These are phyloP conservation scores for Drosophila pegasa DNA, from an alignment of 2,888 invertebrate species.

Conservation along the genomic window DNA sequence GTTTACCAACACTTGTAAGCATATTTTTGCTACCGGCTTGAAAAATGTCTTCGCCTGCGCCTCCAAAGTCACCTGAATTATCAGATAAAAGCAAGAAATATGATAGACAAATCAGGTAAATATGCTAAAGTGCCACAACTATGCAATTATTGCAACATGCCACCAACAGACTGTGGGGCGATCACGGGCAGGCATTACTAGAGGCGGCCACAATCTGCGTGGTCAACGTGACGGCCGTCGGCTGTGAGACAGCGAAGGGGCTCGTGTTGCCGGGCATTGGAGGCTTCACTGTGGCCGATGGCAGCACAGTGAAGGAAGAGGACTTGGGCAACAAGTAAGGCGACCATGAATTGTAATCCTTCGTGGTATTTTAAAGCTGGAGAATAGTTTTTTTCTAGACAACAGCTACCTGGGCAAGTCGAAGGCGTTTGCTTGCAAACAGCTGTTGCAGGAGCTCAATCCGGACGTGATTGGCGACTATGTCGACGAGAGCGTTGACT, in stretches of 20 bases:
- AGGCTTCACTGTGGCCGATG: constrained; percentile 96
- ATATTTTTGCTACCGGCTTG: constrained; percentile 60
- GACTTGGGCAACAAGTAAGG: constrained; percentile 96
- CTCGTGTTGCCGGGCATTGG: constrained; percentile 97
- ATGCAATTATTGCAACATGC: neutral
- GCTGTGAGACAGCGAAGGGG: constrained; percentile 97
- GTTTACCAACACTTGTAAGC: constrained; percentile 50
- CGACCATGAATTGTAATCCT: neutral
- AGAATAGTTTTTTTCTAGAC: constrained; percentile 94
- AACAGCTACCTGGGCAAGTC: constrained; percentile 92
- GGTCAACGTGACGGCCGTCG: constrained; percentile 96
- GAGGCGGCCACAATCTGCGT: constrained; percentile 96
- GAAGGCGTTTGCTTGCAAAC: constrained; percentile 93
- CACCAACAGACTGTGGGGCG: constrained; percentile 95
- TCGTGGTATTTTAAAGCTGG: neutral
- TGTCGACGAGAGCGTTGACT: constrained; percentile 94
- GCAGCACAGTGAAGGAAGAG: constrained; percentile 92
- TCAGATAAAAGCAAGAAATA: constrained; percentile 91
- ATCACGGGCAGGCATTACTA: constrained; percentile 96
- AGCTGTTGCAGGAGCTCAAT: constrained; percentile 94
- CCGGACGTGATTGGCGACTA: constrained; percentile 96
- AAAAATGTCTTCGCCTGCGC: constrained; percentile 84
- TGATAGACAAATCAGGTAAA: constrained; percentile 89
- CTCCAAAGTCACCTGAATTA: constrained; percentile 87
- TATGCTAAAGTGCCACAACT: neutral